Percentiles rank a stretch among this genome's conserved stretches.
Evolutionary conservation across 2,888 invertebrate species (phyloP).

Genomic region (Anorthoa munda): DNA sequence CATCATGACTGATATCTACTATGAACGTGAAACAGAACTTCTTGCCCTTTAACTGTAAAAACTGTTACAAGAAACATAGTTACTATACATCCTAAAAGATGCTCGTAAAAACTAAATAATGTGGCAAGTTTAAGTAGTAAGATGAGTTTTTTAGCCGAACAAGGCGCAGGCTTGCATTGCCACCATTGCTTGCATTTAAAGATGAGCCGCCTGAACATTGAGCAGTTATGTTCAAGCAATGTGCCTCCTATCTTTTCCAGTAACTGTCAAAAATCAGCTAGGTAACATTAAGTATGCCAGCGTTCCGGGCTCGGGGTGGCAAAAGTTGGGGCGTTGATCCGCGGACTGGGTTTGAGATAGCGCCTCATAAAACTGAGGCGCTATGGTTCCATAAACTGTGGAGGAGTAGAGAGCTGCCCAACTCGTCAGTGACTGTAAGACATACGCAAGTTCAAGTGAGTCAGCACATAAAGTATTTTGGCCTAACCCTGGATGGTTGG

Average conservation of each 20-base stretch:
- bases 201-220: not conserved
- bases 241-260: not conserved
- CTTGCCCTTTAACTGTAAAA: slow-evolving; percentile 81
- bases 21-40: slow-evolving; percentile 97
- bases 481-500: no score
- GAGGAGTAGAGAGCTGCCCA: no score
- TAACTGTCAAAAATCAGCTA: not conserved
- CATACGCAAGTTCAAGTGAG: no score
- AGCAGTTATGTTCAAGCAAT: not conserved
- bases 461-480: no score
- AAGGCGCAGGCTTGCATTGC: no score
- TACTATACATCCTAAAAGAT: not conserved
- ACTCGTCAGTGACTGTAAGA: no score
- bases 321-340: not conserved
- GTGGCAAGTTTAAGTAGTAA: not conserved
- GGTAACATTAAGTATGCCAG: no score
- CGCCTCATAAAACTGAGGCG: no score
- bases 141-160: not conserved
- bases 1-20: slow-evolving; percentile 96
- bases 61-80: slow-evolving; percentile 69
- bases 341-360: no score
- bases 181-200: no score
- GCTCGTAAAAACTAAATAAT: not conserved
- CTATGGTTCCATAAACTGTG: no score
- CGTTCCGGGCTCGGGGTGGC: no score